Conservation (phyloP, 2,888 invertebrate genomes). For the Boloria selene region DNA sequence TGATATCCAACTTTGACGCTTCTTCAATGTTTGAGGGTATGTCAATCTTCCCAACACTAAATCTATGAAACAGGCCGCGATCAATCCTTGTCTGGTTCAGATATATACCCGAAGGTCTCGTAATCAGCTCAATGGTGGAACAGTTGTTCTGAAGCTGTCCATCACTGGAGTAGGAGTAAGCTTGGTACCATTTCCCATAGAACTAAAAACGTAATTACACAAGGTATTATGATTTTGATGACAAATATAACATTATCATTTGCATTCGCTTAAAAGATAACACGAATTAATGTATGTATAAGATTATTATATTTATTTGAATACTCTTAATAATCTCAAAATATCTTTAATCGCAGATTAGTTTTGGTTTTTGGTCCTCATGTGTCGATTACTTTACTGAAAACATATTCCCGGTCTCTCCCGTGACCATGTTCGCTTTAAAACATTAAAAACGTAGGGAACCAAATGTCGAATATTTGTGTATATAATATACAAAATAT, state of each 20-base stretch:
- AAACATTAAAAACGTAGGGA: too few species aligned
- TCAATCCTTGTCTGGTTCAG: constrained; percentile 67
- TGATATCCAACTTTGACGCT: constrained; percentile 55
- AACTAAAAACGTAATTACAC: constrained; percentile 53
- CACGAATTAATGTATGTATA: neutral
- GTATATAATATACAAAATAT: neutral
- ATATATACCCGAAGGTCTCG: constrained; percentile 54
- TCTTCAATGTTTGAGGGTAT: constrained; percentile 52
- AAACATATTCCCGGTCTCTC: too few species aligned
- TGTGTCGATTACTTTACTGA: too few species aligned
- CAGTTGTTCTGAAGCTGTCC: constrained; percentile 62
- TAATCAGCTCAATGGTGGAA: constrained; percentile 56
- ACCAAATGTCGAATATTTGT: too few species aligned
- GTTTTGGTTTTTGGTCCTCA: too few species aligned
- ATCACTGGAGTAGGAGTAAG: constrained; percentile 65
- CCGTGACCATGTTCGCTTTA: too few species aligned
- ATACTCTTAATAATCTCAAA: too few species aligned
- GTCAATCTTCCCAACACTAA: constrained; percentile 54
- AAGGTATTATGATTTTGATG: neutral
- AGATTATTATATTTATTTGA: too few species aligned
- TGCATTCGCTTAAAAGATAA: neutral
- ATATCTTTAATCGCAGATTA: too few species aligned
- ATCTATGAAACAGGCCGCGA: constrained; percentile 62
- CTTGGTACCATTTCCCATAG: constrained; percentile 67
- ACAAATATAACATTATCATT: neutral